Evolutionary conservation across 2,113 vertebrate genomes (phyloP), one percentile per base, ranked within the genome.

Genomic region (Aleadryas rufinucha): DNA sequence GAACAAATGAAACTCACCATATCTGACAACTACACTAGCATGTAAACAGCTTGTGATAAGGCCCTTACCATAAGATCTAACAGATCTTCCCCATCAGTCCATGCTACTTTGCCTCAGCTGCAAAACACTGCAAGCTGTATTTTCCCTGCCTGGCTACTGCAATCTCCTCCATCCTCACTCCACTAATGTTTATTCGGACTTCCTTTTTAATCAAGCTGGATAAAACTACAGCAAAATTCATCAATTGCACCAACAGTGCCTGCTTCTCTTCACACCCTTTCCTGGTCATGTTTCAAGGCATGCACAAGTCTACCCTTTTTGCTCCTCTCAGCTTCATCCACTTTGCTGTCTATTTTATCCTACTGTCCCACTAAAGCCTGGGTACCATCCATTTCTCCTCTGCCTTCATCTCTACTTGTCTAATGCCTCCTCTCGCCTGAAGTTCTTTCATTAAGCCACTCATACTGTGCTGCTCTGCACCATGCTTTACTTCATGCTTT

Each of bases 21-120:
- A 84, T 60, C 79, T 84, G 88, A 92, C 95, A 93, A 42, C 72
- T 53, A 33, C 44, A 45, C 47, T 71, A 56, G 52, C 50, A 64
- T 15, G 27, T 47, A 78, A 86, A 54, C 71, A 72, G 56, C 56
- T 50, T 30, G 2, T 47, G 66, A 13, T 68, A 87, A 90, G 28
- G 60, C 79, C 52, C 47, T 44, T 56, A 63, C 44, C 16, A 14
- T 61, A 26, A 64, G 50, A 63, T 31, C 71, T 68, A 63, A 59
- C 41, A 60, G 8, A 53, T 90, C 72, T 68, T 71, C 79, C 87
- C 47, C 11, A 7, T 45, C 72, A 78, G 20, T 64, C 52, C 41
- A 20, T 14, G 31, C 24, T 30, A 33, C 50, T 86, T 61, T 16
- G 44, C 64, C 33, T 70, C 56, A 84, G 49, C 78, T 85, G 57